Conservation (phyloP, 2,888 invertebrate genomes). For the Chymomyza amoena region DNA sequence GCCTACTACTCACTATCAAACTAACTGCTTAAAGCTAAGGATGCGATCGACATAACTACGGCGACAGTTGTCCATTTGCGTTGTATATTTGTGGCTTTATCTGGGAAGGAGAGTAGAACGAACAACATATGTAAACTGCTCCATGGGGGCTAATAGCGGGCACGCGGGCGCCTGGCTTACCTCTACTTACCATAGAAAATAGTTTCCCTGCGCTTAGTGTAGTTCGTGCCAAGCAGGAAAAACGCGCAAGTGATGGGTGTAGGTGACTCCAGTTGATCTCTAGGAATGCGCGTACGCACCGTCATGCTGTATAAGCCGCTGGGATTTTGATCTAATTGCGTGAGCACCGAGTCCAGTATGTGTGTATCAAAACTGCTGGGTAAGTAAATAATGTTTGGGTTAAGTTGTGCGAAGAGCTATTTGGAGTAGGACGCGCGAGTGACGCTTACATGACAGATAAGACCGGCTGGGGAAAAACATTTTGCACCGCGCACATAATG, state of each 20-base stretch:
- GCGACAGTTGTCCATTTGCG: constrained; percentile 78
- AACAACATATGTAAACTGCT: not conserved
- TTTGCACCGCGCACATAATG: constrained; percentile 77
- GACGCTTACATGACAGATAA: constrained; percentile 77
- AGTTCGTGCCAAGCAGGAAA: constrained; percentile 78
- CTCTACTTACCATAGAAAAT: constrained; percentile 79
- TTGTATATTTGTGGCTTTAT: constrained; percentile 78
- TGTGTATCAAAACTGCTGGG: constrained; percentile 73
- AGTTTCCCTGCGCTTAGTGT: constrained; percentile 79
- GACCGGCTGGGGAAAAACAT: constrained; percentile 77
- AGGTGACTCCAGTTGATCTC: constrained; percentile 78
- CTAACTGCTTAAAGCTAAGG: constrained; percentile 79
- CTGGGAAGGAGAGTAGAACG: constrained; percentile 38
- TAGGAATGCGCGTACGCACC: constrained; percentile 77
- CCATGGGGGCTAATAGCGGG: not conserved
- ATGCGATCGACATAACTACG: constrained; percentile 79
- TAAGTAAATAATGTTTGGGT: not conserved
- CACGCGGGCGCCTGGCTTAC: constrained; percentile 58
- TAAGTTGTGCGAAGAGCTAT: not conserved
- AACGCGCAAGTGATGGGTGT: constrained; percentile 79
- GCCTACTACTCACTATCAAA: constrained; percentile 73
- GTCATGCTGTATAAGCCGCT: constrained; percentile 78
- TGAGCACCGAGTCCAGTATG: constrained; percentile 76
- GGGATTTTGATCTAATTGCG: constrained; percentile 76
- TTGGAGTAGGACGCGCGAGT: not conserved